Evolutionary conservation across 2,113 vertebrate genomes (phyloP).

Genomic region (Coreoperca whiteheadi): DNA sequence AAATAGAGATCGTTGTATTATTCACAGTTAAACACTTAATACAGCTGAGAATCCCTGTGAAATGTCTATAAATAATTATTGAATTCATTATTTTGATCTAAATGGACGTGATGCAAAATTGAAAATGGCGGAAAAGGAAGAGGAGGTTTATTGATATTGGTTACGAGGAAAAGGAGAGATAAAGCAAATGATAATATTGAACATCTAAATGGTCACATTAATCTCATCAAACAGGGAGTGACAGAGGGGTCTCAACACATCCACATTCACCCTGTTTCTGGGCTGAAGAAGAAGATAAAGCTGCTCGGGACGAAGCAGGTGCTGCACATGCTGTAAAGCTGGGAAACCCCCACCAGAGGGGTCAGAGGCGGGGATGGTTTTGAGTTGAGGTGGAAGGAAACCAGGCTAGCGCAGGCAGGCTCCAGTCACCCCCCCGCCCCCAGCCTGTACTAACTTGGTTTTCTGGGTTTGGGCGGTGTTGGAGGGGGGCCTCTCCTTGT

Average conservation of each 20-base stretch:
- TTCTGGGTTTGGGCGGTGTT: conserved; percentile 88
- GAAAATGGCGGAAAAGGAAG: background rate
- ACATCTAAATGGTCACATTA: background rate
- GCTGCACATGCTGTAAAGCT: conserved; percentile 81
- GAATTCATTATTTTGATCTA: background rate
- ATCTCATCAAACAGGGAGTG: background rate
- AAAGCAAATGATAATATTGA: background rate
- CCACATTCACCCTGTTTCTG: conserved; percentile 43
- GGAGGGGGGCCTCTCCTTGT: conserved; percentile 86
- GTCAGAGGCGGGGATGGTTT: conserved; percentile 31
- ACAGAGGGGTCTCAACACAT: conserved; percentile 13
- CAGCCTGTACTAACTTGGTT: conserved; percentile 88
- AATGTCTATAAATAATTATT: background rate
- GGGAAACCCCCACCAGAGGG: conserved; percentile 13
- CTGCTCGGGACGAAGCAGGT: conserved; percentile 63
- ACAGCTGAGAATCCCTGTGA: background rate
- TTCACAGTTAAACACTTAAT: background rate
- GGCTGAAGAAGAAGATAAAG: conserved; percentile 50
- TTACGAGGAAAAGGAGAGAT: background rate
- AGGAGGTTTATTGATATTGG: background rate
- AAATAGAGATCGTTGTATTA: background rate
- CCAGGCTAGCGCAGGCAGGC: conserved; percentile 74
- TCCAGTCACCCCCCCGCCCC: conserved; percentile 56
- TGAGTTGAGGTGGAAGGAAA: conserved; percentile 41
- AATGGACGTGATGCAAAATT: background rate